These are phyloP conservation scores for Cuniculus paca DNA, from an alignment of 2,797 vertebrate genomes.

Conservation along the genomic window DNA sequence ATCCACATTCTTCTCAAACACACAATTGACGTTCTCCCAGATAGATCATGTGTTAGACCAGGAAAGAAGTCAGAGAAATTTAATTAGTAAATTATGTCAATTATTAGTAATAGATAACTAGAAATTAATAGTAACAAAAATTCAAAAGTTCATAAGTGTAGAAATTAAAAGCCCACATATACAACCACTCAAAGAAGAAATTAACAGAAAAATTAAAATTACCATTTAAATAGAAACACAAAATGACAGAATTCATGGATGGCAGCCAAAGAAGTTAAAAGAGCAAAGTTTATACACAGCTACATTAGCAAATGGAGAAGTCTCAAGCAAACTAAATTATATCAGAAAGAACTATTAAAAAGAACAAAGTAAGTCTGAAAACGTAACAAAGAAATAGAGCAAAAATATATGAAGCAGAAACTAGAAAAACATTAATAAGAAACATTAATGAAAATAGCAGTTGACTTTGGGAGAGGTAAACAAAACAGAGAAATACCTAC, in stretches of 20 bases:
- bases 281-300: not conserved
- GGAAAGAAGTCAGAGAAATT: not conserved
- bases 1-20: not conserved
- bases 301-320: not conserved
- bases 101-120: not conserved
- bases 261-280: not conserved
- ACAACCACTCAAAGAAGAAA: not conserved
- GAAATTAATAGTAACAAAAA: not conserved
- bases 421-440: not conserved
- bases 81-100: not conserved
- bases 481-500: not conserved
- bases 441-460: not conserved
- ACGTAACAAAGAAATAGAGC: not conserved
- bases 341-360: not conserved
- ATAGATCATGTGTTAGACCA: not conserved
- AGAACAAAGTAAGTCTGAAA: not conserved
- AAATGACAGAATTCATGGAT: not conserved
- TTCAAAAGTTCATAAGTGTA: not conserved
- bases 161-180: not conserved
- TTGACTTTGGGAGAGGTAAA: not conserved
- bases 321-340: not conserved
- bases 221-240: not conserved
- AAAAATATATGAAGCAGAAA: not conserved
- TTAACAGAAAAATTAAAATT: not conserved
- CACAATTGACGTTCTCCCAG: not conserved